Evolutionary conservation across 2,113 vertebrate genomes (phyloP), one percentile per base, ranked within the genome.

Genomic region (Bungarus multicinctus): DNA sequence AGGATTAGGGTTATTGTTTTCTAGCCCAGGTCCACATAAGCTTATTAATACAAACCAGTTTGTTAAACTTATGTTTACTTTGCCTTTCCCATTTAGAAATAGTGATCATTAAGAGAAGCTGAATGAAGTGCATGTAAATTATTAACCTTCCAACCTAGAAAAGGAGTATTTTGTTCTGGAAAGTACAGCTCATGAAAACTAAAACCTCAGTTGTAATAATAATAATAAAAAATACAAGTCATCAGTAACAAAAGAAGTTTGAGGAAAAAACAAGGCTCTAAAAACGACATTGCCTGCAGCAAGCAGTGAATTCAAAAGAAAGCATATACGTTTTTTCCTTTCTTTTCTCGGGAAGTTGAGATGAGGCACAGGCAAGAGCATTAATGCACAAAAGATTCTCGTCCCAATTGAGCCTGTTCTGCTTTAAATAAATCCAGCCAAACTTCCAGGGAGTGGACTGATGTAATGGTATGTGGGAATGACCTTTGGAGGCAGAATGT

Each of bases 1-100:
- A 94, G 47, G 93, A 96, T 96, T 96, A 96, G 93, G 9, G 60
- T 89, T 96, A 93, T 94, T 16, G 90, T 97, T 95, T 96, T 96
- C 93, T 16, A 93, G 55, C 94, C 95, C 93, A 55, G 93, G 55
- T 97, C 89, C n/a, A 90, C 88, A 95, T 94, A 60, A 92, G 5
- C 94, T 96, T 95, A 91, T 87, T 87, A 93, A 27, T 88, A 90
- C 93, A 39, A 95, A 94, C 34, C 93, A 94, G 95, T 96, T 96
- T 91, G 89, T 87, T 85, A 25, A 91, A 91, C 53, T 86, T 85
- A 89, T 89, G 52, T 60, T 94, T 95, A 94, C 90, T 55, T 89
- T 57, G 43, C 94, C 91, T 52, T 90, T 55, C 47, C 94, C 91
- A 93, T 90, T 55, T 94, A 89, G 86, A 88, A 95, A 94, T 3